These are phyloP conservation scores for Mormyrops boulengeri DNA, from an alignment of 2,797 vertebrate genomes.

Conservation along the genomic window DNA sequence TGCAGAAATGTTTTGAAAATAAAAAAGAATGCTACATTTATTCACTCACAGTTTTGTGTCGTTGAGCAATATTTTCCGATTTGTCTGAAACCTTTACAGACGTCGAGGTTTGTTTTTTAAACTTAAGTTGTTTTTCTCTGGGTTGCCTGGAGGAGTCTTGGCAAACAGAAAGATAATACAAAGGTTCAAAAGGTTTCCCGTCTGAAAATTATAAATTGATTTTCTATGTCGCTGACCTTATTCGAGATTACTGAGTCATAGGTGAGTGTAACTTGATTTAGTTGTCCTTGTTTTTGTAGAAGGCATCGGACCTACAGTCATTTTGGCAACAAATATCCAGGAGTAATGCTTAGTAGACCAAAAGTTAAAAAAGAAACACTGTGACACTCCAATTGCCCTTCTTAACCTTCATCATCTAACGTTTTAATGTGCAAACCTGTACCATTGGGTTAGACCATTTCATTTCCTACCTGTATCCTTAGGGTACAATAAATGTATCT, in stretches of 20 bases:
- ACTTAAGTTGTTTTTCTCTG: background rate
- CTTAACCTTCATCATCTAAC: background rate
- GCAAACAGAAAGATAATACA: background rate
- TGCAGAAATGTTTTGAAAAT: background rate
- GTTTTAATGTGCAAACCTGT: background rate
- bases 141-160: background rate
- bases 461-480: background rate
- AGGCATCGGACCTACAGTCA: background rate
- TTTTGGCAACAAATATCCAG: background rate
- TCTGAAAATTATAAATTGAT: constrained; percentile 5
- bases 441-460: background rate
- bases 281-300: background rate
- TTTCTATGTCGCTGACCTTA: background rate
- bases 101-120: background rate
- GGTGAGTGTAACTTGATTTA: background rate
- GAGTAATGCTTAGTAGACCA: background rate
- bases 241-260: background rate
- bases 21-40: background rate
- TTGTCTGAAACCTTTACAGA: background rate
- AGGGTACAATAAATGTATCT: background rate
- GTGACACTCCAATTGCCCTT: background rate
- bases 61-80: background rate
- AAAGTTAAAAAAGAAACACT: background rate
- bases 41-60: background rate
- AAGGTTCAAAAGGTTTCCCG: background rate